phyloP scores from a whole-genome alignment of 1,140 invertebrate species.

The Ips typographus region DNA sequence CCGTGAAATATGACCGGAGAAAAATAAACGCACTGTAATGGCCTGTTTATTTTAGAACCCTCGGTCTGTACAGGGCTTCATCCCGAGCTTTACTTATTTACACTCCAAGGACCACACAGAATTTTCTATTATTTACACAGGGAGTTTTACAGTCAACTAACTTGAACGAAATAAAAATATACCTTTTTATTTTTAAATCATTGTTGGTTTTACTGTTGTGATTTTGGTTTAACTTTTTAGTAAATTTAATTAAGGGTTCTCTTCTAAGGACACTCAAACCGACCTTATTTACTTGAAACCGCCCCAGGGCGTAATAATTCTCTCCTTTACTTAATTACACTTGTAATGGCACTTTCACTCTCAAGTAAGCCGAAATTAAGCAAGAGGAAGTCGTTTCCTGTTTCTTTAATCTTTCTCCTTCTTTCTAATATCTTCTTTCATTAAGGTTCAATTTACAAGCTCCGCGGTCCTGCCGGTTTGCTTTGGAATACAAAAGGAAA shows the following conservation, averaged over 20 bases:
- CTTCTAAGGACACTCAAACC: too few species aligned
- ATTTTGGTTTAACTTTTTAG: too few species aligned
- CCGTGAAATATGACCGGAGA: slow-evolving; percentile 8
- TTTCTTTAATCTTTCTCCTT: slow-evolving; percentile 14
- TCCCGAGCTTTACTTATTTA: slow-evolving; percentile 5
- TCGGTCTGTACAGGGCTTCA: slow-evolving; percentile 5
- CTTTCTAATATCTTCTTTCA: slow-evolving; percentile 10
- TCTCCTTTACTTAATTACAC: slow-evolving; percentile 5
- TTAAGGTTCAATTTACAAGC: slow-evolving; percentile 9
- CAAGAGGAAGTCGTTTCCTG: slow-evolving; percentile 12
- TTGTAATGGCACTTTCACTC: slow-evolving; percentile 13
- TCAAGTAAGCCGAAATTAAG: slow-evolving; percentile 14
- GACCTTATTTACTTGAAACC: background rate
- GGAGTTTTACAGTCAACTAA: background rate
- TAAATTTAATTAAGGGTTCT: too few species aligned
- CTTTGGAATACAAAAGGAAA: slow-evolving; percentile 5
- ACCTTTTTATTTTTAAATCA: too few species aligned
- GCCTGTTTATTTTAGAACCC: slow-evolving; percentile 9
- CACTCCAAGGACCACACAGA: slow-evolving; percentile 9
- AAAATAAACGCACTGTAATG: slow-evolving; percentile 11
- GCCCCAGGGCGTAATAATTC: slow-evolving; percentile 5
- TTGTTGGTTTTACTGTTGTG: too few species aligned
- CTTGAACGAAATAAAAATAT: too few species aligned
- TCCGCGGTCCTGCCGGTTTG: background rate
- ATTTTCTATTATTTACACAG: slow-evolving; percentile 5